These are phyloP conservation scores for Malurus alboscapulatus DNA, from an alignment of 2,113 vertebrate genomes.

Conservation along the genomic window DNA sequence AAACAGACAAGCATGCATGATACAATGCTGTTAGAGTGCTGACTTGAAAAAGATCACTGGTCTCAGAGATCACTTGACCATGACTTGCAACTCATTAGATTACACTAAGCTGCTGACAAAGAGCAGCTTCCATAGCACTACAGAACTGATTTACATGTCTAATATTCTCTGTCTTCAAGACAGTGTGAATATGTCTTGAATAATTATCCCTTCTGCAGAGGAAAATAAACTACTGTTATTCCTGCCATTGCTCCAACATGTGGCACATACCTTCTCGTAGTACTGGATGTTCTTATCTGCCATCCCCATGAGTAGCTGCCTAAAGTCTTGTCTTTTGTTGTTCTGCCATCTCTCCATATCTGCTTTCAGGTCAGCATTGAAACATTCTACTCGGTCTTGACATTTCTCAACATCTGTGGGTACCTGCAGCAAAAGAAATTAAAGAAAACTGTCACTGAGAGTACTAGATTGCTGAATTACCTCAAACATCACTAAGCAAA, in stretches of 20 bases:
- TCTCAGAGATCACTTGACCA: background rate
- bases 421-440: constrained; percentile 70
- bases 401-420: constrained; percentile 92
- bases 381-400: constrained; percentile 94
- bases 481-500: background rate
- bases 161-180: background rate
- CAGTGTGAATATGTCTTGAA: background rate
- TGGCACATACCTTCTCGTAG: constrained; percentile 89
- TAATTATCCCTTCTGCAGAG: background rate
- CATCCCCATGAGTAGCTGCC: constrained; percentile 91
- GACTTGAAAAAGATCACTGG: background rate
- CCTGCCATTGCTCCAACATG: background rate
- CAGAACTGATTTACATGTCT: background rate
- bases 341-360: constrained; percentile 98
- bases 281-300: constrained; percentile 95
- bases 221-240: background rate
- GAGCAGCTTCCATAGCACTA: background rate
- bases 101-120: background rate
- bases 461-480: background rate
- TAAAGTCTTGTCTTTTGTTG: constrained; percentile 95
- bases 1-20: background rate
- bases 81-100: background rate
- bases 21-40: background rate
- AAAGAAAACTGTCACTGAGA: background rate
- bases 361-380: constrained; percentile 96